These are phyloP conservation scores for Sphaerodactylus townsendi DNA, from an alignment of 2,113 vertebrate genomes.

Conservation along the genomic window DNA sequence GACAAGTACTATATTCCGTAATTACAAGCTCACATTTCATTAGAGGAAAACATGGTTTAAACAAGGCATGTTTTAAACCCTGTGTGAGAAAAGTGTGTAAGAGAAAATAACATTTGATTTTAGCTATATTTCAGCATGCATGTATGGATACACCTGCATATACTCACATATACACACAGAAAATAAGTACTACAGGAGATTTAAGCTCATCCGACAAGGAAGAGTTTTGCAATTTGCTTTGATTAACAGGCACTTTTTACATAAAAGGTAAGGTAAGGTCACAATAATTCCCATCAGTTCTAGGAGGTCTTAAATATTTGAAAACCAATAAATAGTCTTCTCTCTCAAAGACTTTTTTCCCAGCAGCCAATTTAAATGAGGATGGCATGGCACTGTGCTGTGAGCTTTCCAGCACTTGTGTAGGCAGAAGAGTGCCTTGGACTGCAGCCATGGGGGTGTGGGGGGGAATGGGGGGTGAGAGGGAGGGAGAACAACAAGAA, in stretches of 20 bases:
- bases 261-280: conserved; percentile 35
- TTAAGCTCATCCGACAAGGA: background rate
- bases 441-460: background rate
- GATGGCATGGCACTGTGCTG: background rate
- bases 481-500: conserved; percentile 26
- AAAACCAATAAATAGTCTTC: conserved; percentile 38
- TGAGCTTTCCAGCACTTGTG: background rate
- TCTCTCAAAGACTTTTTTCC: conserved; percentile 22
- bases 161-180: background rate
- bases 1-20: background rate
- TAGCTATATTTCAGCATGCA: fast-evolving
- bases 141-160: background rate
- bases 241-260: background rate
- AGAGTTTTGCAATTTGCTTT: conserved; percentile 2
- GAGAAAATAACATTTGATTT: background rate
- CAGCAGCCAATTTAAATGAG: conserved; percentile 30
- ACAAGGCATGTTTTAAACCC: background rate
- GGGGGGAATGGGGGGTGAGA: no score
- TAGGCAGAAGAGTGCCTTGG: background rate
- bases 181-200: background rate
- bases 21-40: background rate
- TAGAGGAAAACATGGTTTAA: background rate
- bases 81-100: background rate
- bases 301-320: conserved; percentile 41
- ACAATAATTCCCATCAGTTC: conserved; percentile 24